Conservation (phyloP, 2,113 vertebrate species). For the Eurypyga helias region DNA sequence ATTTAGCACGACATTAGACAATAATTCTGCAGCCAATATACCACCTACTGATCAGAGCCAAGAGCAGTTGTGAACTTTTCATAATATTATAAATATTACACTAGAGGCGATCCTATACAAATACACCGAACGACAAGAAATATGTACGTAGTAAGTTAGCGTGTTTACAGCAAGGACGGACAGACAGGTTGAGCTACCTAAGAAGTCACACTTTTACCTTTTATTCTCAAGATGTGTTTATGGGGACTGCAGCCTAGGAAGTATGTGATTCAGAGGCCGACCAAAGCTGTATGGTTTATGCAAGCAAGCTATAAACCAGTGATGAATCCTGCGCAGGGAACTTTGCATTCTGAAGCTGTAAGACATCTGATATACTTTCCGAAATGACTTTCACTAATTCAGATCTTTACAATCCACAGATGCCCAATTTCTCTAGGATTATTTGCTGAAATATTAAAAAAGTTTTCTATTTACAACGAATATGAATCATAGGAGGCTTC, state of each 20-base stretch:
- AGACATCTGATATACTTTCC: background rate
- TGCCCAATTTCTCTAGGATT: background rate
- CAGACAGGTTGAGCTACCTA: background rate
- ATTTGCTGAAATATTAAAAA: conserved; percentile 15
- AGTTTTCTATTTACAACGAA: background rate
- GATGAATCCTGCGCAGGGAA: background rate
- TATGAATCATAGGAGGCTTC: conserved; percentile 4
- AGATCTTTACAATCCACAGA: conserved; percentile 23
- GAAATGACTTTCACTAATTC: conserved; percentile 2
- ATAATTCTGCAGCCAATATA: background rate
- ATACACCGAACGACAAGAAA: background rate
- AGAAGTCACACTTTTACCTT: background rate
- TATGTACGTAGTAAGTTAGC: background rate
- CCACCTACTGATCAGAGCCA: background rate
- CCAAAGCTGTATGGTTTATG: background rate
- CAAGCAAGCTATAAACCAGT: background rate
- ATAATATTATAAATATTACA: background rate
- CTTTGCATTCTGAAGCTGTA: background rate
- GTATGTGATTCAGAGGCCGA: background rate
- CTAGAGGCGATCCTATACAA: background rate
- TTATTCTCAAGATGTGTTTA: background rate
- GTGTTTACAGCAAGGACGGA: background rate
- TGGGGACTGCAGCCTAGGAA: background rate
- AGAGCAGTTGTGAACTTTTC: background rate
- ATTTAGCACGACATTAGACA: background rate